phyloP scores from a whole-genome alignment of 2,888 invertebrate species.

The Melipona beecheii region DNA sequence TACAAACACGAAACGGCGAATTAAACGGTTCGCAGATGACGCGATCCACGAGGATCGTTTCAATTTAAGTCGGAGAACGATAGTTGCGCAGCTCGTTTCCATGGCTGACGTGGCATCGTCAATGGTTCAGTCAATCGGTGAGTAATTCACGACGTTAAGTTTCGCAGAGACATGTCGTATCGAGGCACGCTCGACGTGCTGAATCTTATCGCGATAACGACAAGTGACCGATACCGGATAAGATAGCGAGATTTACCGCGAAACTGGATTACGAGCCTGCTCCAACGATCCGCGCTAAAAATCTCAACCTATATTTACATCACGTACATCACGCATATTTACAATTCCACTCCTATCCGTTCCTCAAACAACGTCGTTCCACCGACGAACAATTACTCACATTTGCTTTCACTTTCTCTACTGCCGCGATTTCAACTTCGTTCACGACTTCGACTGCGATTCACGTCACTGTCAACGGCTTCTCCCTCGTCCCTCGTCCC shows the following conservation, averaged over 20 bases:
- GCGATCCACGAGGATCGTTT: not conserved
- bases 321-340: not conserved
- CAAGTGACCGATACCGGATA: not conserved
- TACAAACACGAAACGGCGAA: not conserved
- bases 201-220: conserved; percentile 18
- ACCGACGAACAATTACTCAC: not conserved
- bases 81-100: not conserved
- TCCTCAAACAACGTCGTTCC: not conserved
- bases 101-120: not conserved
- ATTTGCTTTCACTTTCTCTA: not conserved
- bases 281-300: not conserved
- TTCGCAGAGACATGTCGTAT: not conserved
- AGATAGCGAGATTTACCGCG: conserved; percentile 13
- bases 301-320: not conserved
- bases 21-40: not conserved
- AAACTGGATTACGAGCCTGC: not conserved
- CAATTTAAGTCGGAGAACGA: not conserved
- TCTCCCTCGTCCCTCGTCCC: not conserved
- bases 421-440: not conserved
- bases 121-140: not conserved
- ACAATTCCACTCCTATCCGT: not conserved
- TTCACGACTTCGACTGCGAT: not conserved
- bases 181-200: not conserved
- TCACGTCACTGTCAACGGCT: not conserved
- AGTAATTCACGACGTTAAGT: conserved; percentile 16